Conservation (phyloP, 2,888 invertebrate genomes). For the Choreutis nemorana region DNA sequence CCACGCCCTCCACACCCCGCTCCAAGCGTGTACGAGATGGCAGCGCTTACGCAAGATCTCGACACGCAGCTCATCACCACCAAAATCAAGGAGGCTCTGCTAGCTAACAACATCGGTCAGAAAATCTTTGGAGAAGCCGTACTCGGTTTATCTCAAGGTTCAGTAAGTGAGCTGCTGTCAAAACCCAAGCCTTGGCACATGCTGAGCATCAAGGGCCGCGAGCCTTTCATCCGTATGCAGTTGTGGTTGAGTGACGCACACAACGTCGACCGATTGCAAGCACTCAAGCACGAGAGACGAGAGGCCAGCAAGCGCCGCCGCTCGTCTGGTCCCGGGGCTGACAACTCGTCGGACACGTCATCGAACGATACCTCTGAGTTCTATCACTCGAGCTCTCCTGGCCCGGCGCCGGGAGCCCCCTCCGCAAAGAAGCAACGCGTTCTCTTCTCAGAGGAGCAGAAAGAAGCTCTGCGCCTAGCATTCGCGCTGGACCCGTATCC, state of each 20-base stretch:
- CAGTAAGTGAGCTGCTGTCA: slow-evolving; percentile 95
- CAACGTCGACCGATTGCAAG: slow-evolving; percentile 92
- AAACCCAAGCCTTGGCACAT: slow-evolving; percentile 99
- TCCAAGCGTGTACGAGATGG: slow-evolving; percentile 98
- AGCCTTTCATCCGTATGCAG: slow-evolving; percentile 96
- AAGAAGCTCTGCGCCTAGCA: slow-evolving; percentile 92
- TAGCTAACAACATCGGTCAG: slow-evolving; percentile 97
- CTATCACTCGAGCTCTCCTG: slow-evolving; percentile 85
- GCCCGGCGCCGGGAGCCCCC: slow-evolving; percentile 76
- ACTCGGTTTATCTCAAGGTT: slow-evolving; percentile 94
- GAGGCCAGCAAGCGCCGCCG: slow-evolving; percentile 91
- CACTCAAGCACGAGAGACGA: slow-evolving; percentile 87
- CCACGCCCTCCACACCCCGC: slow-evolving; percentile 87
- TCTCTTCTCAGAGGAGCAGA: slow-evolving; percentile 97
- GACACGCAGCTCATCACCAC: slow-evolving; percentile 97
- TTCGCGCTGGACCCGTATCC: slow-evolving; percentile 98
- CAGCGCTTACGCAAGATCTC: slow-evolving; percentile 93
- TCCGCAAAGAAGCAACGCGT: slow-evolving; percentile 96
- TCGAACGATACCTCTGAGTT: slow-evolving; percentile 90
- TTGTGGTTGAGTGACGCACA: slow-evolving; percentile 95
- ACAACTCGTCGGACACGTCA: slow-evolving; percentile 87
- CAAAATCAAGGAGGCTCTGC: slow-evolving; percentile 94
- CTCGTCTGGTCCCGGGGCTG: slow-evolving; percentile 82
- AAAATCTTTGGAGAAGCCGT: slow-evolving; percentile 99
- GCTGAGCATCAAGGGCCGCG: slow-evolving; percentile 97